Conservation (phyloP, 2,888 invertebrate species). For the Melieria crassipennis region DNA sequence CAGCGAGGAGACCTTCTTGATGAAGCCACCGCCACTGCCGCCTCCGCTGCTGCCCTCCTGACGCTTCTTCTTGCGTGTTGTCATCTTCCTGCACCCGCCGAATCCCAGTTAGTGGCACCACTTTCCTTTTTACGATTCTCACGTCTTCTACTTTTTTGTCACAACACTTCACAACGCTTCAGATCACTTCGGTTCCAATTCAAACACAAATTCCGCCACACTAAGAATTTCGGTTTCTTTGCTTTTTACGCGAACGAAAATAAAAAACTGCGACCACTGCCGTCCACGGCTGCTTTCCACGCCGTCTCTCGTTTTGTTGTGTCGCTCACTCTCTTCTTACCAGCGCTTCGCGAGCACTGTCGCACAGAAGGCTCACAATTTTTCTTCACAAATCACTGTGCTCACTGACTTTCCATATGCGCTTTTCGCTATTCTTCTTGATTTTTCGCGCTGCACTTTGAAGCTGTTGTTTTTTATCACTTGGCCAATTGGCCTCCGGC, state of each 20-base stretch:
- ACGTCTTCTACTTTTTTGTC: too few relatives aligned
- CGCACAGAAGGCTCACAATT: too few relatives aligned
- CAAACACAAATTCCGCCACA: background rate
- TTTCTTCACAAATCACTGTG: too few relatives aligned
- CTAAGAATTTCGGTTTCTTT: background rate
- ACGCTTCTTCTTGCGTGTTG: constrained; percentile 75
- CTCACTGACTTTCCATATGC: too few relatives aligned
- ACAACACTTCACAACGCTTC: background rate
- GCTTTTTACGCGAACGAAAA: background rate
- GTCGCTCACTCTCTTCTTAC: too few relatives aligned
- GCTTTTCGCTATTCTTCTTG: too few relatives aligned
- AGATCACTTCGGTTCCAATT: background rate
- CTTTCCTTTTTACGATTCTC: background rate
- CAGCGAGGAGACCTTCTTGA: constrained; percentile 87
- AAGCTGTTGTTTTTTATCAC: too few relatives aligned
- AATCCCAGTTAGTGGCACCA: background rate
- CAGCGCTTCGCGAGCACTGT: too few relatives aligned
- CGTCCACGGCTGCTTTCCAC: too few relatives aligned
- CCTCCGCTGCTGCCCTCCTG: constrained; percentile 66
- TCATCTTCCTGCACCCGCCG: constrained; percentile 65
- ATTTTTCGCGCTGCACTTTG: too few relatives aligned
- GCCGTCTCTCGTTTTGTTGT: too few relatives aligned
- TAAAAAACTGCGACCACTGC: background rate
- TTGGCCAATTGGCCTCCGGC: too few relatives aligned
- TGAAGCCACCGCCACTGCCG: constrained; percentile 73